phyloP scores from a whole-genome alignment of 1,140 invertebrate genomes.

The Zaprionus kolodkinae region DNA sequence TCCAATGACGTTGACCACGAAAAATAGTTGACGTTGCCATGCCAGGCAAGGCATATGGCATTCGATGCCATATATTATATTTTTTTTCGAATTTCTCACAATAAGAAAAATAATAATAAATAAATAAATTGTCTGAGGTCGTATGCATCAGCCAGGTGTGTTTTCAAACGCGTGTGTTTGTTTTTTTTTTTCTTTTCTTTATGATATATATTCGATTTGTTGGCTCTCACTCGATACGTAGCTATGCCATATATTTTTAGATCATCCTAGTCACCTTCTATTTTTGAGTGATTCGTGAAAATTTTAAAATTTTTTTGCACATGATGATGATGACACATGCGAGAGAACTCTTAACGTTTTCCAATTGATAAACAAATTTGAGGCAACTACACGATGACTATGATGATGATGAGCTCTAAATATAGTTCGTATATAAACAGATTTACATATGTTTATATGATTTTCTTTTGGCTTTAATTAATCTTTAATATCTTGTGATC shows the following conservation, averaged over 20 bases:
- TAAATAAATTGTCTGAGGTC: slow-evolving; percentile 53
- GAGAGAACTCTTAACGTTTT: slow-evolving; percentile 41
- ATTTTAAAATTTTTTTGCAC: slow-evolving; percentile 76
- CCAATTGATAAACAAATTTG: slow-evolving; percentile 52
- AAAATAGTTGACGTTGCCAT: slow-evolving; percentile 56
- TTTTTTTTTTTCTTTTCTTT: not conserved
- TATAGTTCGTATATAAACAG: slow-evolving; percentile 47
- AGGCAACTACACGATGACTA: slow-evolving; percentile 22
- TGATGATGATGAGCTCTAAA: slow-evolving; percentile 54
- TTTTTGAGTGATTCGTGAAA: slow-evolving; percentile 63
- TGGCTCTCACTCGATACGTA: slow-evolving; percentile 35
- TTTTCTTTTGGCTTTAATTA: slow-evolving; percentile 60
- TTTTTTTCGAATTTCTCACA: slow-evolving; percentile 31
- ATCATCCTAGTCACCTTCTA: slow-evolving; percentile 67
- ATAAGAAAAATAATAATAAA: slow-evolving; percentile 28
- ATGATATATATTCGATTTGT: slow-evolving; percentile 42
- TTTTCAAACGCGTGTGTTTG: slow-evolving; percentile 22
- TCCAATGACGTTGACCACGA: slow-evolving; percentile 66
- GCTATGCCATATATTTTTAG: slow-evolving; percentile 67
- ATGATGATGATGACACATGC: slow-evolving; percentile 63
- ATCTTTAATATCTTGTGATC: slow-evolving; percentile 57
- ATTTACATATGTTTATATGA: slow-evolving; percentile 12
- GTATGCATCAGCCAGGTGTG: slow-evolving; percentile 60
- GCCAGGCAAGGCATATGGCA: slow-evolving; percentile 29
- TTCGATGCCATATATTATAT: slow-evolving; percentile 43